Conservation (phyloP, 2,888 invertebrate species). For the Drosophila koepferae region DNA sequence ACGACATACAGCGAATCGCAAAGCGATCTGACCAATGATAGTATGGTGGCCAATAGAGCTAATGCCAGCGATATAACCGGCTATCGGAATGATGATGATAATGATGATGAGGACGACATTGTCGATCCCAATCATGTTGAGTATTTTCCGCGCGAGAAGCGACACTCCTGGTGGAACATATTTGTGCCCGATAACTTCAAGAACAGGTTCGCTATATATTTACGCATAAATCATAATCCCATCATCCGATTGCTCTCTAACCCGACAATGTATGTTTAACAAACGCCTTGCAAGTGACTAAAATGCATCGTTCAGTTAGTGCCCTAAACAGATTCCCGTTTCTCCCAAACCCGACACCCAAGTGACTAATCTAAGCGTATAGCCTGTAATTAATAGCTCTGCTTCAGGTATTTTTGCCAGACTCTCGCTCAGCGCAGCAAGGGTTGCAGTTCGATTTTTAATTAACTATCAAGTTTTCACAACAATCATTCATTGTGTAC, state of each 20-base stretch:
- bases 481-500: conserved; percentile 25
- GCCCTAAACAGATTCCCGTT: not conserved
- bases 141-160: conserved; percentile 87
- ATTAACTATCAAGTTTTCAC: conserved; percentile 12
- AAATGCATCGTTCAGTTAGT: conserved; percentile 35
- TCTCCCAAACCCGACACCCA: conserved; percentile 3
- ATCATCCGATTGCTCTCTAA: conserved; percentile 42
- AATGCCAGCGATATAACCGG: conserved; percentile 67
- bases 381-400: conserved; percentile 33
- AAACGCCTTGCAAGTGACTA: conserved; percentile 64
- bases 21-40: conserved; percentile 70
- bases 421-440: not conserved
- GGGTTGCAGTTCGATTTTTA: not conserved
- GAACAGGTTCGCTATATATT: conserved; percentile 86
- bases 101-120: conserved; percentile 70
- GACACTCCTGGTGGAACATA: conserved; percentile 95
- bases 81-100: conserved; percentile 35
- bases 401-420: not conserved
- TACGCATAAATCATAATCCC: not conserved
- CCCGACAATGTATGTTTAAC: conserved; percentile 53
- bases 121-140: conserved; percentile 76
- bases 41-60: conserved; percentile 63
- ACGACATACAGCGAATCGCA: conserved; percentile 65
- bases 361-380: conserved; percentile 43
- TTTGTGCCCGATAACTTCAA: conserved; percentile 91